Evolutionary conservation across 37 sponge, comb jelly and placozoan genomes (phyloP), one percentile per base, ranked within the genome.

Genomic region (Oscarella lobularis): DNA sequence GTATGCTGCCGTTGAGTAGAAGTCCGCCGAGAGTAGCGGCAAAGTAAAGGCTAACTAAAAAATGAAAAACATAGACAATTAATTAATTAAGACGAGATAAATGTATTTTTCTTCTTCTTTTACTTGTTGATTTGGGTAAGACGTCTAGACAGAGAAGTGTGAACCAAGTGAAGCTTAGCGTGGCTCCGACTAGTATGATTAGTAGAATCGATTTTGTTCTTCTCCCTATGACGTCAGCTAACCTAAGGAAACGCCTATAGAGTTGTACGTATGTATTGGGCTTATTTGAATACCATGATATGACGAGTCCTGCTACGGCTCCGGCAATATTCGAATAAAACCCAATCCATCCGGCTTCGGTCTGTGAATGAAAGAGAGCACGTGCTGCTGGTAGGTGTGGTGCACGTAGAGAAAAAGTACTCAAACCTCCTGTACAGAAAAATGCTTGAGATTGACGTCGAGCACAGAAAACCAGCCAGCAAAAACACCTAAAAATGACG

Each of bases 241-340:
- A 27, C 20, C 60, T 48, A 20, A 9, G 20, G 20, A 20, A 48
- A 9, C 9, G 20, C 9, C 60, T 20, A 48, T 20, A 48, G 60
- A 27, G n/a, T n/a, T n/a, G n/a, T n/a, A n/a, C n/a, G n/a, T n/a
- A n/a, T n/a, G n/a, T n/a, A n/a, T n/a, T n/a, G n/a, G n/a, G n/a
- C n/a, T n/a, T n/a, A n/a, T n/a, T n/a, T n/a, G n/a, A n/a, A n/a
- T 74, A 74, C 75, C 75, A 29, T 74, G 60, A 5, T 20, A 74
- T 5, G 54, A 74, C 30, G 31, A 74, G 6, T 29, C 75, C 75
- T 31, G 54, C 75, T 5, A 74, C 75, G 54, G 60, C 9, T 5
- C 75, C 75, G 29, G 75, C 75, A 5, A 74, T 5, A 66, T 5
- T 74, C 9, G 54, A 20, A 39, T 35, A 74, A 34, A 74, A 74